Evolutionary conservation across 2,888 invertebrate species (phyloP), one percentile per base, ranked within the genome.

Genomic region (Tortricodes alternella): DNA sequence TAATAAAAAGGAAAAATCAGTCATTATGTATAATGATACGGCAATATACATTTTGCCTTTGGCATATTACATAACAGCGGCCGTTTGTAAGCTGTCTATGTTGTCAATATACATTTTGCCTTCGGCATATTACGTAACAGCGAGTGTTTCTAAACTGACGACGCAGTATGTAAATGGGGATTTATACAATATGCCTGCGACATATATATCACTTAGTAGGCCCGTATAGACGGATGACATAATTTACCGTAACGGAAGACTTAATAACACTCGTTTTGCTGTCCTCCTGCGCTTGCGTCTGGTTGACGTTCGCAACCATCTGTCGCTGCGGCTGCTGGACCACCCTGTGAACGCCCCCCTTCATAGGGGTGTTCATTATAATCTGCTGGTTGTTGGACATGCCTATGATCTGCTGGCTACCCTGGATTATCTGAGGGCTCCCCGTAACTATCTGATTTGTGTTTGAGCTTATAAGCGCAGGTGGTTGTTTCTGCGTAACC

Each of bases 351-450:
- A 82, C 75, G 1, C 70, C 76, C 0, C 76, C 61, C 58, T 89
- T 89, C 68, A 84, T 73, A 0, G 87, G 80, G 0, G 89, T 60
- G 59, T 84, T 88, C 76, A 88, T 74, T 58, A 89, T 82, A 1
- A 89, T 81, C 66, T 85, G 85, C 63, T 90, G 90, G 61, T 85
- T 89, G 60, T 75, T 86, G 0, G 89, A 83, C 1, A 89, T 84
- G 0, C 85, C 69, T 57, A 89, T 85, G 15, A 89, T 85, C 58
- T 89, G 88, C 57, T 83, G 84, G 58, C 74, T 78, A 18, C 82
- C 79, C 71, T 80, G 78, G 4, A 84, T 58, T 16, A 85, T 61
- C 59, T 83, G 83, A 52, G 81, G 82, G 58, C 71, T 79, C 5
- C 77, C 75, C 55, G 62, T 66, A 34, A 70, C 67, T 6, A 83